Evolutionary conservation across 2,113 vertebrate species (phyloP).

Genomic region (Stercorarius parasiticus): DNA sequence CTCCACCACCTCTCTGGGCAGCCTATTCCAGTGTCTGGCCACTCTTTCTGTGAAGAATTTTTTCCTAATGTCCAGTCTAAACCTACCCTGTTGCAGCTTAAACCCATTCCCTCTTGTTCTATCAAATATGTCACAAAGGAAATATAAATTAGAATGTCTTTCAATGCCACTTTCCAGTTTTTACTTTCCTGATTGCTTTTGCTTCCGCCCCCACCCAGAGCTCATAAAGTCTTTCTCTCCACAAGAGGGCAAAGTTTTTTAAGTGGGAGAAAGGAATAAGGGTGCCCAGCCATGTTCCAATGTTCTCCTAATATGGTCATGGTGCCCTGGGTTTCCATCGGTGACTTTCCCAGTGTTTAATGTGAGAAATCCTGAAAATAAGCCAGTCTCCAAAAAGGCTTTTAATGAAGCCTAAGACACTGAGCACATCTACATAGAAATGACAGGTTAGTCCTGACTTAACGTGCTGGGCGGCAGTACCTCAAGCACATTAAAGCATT

Average conservation of each 20-base stretch:
- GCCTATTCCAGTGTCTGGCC: too few species aligned
- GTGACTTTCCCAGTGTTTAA: background rate
- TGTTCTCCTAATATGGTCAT: background rate
- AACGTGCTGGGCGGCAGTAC: background rate
- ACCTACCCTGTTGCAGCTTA: too few species aligned
- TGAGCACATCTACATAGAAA: background rate
- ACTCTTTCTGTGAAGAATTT: too few species aligned
- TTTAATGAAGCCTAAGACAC: background rate
- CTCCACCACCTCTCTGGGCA: too few species aligned
- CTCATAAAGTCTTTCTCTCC: background rate
- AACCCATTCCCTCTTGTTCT: too few species aligned
- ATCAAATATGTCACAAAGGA: background rate
- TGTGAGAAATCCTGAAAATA: background rate
- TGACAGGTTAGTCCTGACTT: background rate
- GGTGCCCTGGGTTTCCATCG: background rate
- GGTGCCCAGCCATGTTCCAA: rapidly evolving
- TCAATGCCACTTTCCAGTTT: background rate
- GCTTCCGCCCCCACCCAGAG: background rate
- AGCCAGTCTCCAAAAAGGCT: background rate
- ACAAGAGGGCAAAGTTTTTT: background rate
- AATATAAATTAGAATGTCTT: background rate
- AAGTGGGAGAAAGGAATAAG: background rate
- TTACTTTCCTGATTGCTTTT: background rate
- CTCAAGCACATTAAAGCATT: background rate
- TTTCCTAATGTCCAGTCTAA: too few species aligned